These are phyloP conservation scores for Archips crataeganus DNA, from an alignment of 2,888 invertebrate genomes.

Conservation along the genomic window DNA sequence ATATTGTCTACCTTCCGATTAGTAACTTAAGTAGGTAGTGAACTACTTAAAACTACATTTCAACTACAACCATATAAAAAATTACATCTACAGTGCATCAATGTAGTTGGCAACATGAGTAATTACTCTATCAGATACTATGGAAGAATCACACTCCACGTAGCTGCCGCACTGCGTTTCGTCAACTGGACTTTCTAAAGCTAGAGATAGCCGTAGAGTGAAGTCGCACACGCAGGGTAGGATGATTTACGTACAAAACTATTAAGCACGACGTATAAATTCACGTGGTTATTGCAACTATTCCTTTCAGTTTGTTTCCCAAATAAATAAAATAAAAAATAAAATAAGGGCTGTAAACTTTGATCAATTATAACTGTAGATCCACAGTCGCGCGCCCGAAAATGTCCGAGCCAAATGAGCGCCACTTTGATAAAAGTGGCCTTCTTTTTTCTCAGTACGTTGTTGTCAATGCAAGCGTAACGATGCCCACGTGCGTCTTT, in stretches of 20 bases:
- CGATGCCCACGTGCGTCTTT: too few species aligned
- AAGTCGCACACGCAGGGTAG: not conserved
- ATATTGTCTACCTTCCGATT: constrained; percentile 4
- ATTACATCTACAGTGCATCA: constrained; percentile 59
- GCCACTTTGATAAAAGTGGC: too few species aligned
- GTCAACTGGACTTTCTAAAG: not conserved
- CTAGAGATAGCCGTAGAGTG: not conserved
- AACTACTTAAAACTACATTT: constrained; percentile 36
- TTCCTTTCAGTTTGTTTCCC: not conserved
- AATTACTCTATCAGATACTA: constrained; percentile 38
- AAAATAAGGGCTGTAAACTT: not conserved
- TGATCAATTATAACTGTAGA: too few species aligned
- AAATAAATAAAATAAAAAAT: too few species aligned
- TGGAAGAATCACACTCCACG: constrained; percentile 28
- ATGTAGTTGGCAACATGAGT: constrained; percentile 64
- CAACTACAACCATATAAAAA: constrained; percentile 64
- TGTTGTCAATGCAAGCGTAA: too few species aligned
- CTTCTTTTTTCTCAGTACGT: too few species aligned
- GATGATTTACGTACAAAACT: constrained; percentile 6
- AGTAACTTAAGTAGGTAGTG: constrained; percentile 27
- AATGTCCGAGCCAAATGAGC: too few species aligned
- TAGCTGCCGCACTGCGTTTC: constrained; percentile 3
- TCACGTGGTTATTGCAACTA: not conserved
- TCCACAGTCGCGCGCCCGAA: too few species aligned
- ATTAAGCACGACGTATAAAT: not conserved